Conservation (phyloP, 1,140 invertebrate species). For the Drosophila prosaltans region DNA sequence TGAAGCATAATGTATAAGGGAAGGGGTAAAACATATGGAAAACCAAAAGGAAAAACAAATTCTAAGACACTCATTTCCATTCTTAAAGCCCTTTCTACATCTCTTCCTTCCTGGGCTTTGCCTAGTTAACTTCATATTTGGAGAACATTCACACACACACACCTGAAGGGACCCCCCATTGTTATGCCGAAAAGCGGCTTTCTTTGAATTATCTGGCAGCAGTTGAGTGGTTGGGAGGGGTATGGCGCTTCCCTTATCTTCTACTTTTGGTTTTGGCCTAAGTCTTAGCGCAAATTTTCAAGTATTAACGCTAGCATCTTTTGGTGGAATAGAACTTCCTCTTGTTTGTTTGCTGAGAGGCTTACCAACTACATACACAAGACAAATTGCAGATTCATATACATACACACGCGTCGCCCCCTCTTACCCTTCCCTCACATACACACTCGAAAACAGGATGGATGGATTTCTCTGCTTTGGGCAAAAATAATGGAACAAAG, state of each 20-base stretch:
- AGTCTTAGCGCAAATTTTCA: slow-evolving; percentile 74
- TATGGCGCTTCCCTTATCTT: slow-evolving; percentile 8
- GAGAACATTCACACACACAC: slow-evolving; percentile 5
- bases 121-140: background rate
- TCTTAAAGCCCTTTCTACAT: slow-evolving; percentile 2
- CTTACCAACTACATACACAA: slow-evolving; percentile 61
- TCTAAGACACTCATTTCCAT: slow-evolving; percentile 4
- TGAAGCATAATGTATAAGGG: background rate
- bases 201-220: slow-evolving; percentile 52
- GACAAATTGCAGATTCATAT: slow-evolving; percentile 81
- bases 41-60: background rate
- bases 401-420: slow-evolving; percentile 39
- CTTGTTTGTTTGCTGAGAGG: slow-evolving; percentile 71
- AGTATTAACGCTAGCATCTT: slow-evolving; percentile 56
- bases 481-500: slow-evolving; percentile 51
- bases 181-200: slow-evolving; percentile 53
- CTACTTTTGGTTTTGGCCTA: slow-evolving; percentile 26
- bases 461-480: slow-evolving; percentile 36
- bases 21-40: background rate
- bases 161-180: slow-evolving; percentile 32
- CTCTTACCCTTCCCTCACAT: slow-evolving; percentile 43
- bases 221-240: background rate
- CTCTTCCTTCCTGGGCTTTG: slow-evolving; percentile 1
- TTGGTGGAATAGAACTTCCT: slow-evolving; percentile 66
- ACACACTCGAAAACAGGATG: slow-evolving; percentile 26